Evolutionary conservation across 2,797 vertebrate genomes (phyloP), one percentile per base, ranked within the genome.

Genomic region (Sebastes trivittatus): DNA sequence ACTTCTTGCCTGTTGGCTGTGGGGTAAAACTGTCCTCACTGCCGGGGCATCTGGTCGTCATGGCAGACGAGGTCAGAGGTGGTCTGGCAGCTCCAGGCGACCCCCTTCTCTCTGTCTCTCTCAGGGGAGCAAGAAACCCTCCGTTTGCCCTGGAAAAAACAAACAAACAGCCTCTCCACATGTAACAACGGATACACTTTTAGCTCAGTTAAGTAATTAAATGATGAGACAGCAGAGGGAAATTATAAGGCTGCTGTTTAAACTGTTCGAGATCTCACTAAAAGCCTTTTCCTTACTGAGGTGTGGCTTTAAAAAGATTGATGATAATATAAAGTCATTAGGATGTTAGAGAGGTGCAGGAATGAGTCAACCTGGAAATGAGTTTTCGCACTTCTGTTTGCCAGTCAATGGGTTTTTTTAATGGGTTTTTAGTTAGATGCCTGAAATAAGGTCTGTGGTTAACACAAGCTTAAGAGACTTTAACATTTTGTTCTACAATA

Each of bases 161-260:
- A 92, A 92, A 86, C 77, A 88, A 89, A 86, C 82, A 89, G 65
- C 55, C 25, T 61, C 52, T 77, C 75, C 64, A 64, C 70, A 65
- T 74, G 65, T 69, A 77, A 63, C 80, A 77, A 80, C 75, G n/a
- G 62, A 49, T 3, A 55, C 6, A 23, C 34, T 61, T 90, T 78
- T 66, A 74, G 77, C 70, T 89, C 65, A 73, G 60, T 75, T 54
- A 67, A 55, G 55, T 27, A 65, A 64, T 75, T 54, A 62, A 55
- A 49, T 30, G 69, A 46, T 5, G 72, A 72, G 68, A 23, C 18
- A 32, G 42, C 5, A 1, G 25, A 80, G n/a, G 67, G 42, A 54
- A 58, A 46, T 9, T 38, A 79, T 60, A 38, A 70, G n/a, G 55
- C 20, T 38, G 61, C 8, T 4, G 46, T 36, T 64, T 14, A 4